phyloP scores from a whole-genome alignment of 2,113 vertebrate genomes.

The Halichoerus grypus region DNA sequence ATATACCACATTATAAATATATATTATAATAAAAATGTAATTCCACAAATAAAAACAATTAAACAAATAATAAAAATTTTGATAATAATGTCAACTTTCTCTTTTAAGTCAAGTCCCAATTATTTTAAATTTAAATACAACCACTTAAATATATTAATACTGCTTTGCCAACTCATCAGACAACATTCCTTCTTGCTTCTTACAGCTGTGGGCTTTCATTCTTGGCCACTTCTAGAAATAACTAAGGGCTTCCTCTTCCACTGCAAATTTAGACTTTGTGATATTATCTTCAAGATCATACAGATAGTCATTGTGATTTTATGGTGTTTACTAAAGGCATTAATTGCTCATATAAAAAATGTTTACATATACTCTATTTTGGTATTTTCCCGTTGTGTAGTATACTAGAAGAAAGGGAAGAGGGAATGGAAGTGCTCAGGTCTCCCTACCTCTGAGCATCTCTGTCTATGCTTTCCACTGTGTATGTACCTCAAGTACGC shows the following conservation, averaged over 20 bases:
- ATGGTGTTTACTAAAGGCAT: background rate
- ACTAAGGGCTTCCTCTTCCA: background rate
- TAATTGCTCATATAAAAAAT: background rate
- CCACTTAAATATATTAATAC: background rate
- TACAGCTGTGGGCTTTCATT: background rate
- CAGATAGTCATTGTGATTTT: background rate
- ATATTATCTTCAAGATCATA: background rate
- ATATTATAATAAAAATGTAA: background rate
- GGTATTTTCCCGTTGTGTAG: background rate
- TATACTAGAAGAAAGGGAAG: background rate
- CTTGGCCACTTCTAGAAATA: background rate
- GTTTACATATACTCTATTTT: background rate
- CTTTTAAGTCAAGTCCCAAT: background rate
- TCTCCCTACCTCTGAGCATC: background rate
- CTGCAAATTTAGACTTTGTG: background rate
- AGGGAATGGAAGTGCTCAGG: background rate
- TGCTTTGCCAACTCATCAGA: background rate
- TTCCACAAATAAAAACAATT: slow-evolving; percentile 23
- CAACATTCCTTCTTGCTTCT: background rate
- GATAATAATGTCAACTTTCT: background rate
- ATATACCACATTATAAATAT: background rate
- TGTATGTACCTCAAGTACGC: background rate
- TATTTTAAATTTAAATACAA: slow-evolving; percentile 20
- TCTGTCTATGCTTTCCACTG: background rate
- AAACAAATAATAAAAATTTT: background rate